Evolutionary conservation across 2,888 invertebrate species (phyloP).

Genomic region (Alentia gelatinosa): DNA sequence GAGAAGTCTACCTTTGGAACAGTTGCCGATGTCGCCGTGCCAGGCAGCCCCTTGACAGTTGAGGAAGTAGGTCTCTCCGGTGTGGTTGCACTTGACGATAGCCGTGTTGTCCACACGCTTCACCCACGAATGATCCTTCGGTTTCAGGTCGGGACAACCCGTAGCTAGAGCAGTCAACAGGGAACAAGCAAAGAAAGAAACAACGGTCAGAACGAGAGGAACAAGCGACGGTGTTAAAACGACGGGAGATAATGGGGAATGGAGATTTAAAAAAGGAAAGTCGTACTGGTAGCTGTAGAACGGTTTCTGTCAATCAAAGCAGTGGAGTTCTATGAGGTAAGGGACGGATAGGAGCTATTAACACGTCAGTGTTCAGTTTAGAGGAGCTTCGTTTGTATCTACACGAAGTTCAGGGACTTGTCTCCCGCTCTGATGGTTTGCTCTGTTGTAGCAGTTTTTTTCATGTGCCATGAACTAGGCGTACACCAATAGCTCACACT

Average conservation of each 20-base stretch:
- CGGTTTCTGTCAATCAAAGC: no score
- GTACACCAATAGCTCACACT: not conserved
- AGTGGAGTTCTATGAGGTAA: no score
- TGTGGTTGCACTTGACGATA: conserved; percentile 49
- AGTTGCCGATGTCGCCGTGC: conserved; percentile 51
- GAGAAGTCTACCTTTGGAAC: conserved; percentile 46
- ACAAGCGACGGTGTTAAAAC: not conserved
- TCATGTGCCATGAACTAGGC: not conserved
- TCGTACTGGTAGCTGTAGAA: no score
- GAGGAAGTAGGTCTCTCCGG: conserved; percentile 52
- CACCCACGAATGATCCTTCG: conserved; percentile 29
- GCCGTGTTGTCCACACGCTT: conserved; percentile 41
- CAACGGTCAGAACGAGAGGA: not conserved
- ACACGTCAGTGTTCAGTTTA: not conserved
- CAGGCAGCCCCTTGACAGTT: conserved; percentile 33
- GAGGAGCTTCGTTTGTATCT: not conserved
- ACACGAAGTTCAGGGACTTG: no score
- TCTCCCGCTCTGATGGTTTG: no score
- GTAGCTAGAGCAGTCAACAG: conserved; percentile 8
- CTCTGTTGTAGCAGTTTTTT: not conserved
- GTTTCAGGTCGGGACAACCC: conserved; percentile 45
- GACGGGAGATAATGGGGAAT: not conserved
- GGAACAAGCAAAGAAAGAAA: conserved; percentile 13
- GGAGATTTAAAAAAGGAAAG: no score
- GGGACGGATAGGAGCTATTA: not conserved